Percentiles rank a stretch among this genome's conserved stretches.
These are phyloP conservation scores for Anthopleura sola DNA, from an alignment of 64 coral and sea anemone genomes.

Conservation along the genomic window DNA sequence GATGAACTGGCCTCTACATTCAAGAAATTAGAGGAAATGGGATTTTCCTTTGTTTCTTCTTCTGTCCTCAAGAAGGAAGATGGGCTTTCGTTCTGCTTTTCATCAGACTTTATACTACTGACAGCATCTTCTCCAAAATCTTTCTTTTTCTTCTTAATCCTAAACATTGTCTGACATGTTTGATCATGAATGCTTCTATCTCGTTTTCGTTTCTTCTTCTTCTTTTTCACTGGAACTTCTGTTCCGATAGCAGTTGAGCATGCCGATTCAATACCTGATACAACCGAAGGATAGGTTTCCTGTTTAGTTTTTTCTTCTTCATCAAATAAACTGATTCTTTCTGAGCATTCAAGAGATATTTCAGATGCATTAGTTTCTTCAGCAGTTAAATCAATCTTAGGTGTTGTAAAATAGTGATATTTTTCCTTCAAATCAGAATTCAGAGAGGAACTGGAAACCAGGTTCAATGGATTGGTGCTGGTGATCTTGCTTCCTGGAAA, in stretches of 20 bases:
- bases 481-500: background rate
- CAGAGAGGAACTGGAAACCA: background rate
- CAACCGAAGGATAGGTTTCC: background rate
- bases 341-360: slow-evolving; percentile 56
- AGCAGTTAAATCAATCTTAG: background rate
- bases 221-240: slow-evolving; percentile 14
- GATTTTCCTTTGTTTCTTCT: background rate
- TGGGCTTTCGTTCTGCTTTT: background rate
- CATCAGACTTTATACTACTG: background rate
- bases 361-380: slow-evolving; percentile 2
- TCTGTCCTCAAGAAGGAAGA: background rate
- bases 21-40: background rate
- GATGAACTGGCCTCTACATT: background rate
- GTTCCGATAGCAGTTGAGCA: background rate
- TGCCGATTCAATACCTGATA: background rate
- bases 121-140: background rate
- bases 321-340: slow-evolving; percentile 37
- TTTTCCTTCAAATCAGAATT: background rate
- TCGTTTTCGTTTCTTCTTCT: slow-evolving; percentile 59
- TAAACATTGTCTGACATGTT: slow-evolving; percentile 82
- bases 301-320: slow-evolving; percentile 14
- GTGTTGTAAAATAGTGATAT: background rate
- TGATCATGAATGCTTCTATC: slow-evolving; percentile 54
- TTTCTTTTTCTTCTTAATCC: slow-evolving; percentile 76
- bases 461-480: background rate